Evolutionary conservation across 2,888 invertebrate genomes (phyloP), one percentile per base, ranked within the genome.

Genomic region (Phortica magna): DNA sequence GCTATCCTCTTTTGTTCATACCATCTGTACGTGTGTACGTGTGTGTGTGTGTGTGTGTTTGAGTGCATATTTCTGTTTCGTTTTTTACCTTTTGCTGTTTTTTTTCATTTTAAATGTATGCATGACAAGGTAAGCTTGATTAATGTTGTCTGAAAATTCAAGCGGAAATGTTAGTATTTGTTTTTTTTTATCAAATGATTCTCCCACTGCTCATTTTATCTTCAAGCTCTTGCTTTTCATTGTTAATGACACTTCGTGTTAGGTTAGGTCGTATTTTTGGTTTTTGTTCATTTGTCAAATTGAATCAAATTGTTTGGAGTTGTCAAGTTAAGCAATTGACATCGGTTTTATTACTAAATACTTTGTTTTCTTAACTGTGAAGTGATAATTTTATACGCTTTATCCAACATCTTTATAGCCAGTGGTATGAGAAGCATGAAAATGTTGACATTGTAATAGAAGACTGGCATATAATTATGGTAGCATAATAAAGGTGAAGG

Each of bases 41-140:
- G 75, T 19, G 22, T 61, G 70, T 48, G 57, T 72, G 65, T 74
- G 78, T 71, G 73, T 75, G 75, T 39, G 43, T 57, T 17, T 22
- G 19, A 12, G 10, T 57, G 65, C 42, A 39, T 48, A n/a, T 39
- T 10, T 31, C 9, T 22, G 31, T 5, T 39, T 64, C 17, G n/a
- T 10, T 53, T 14, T 48, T 48, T 48, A 12, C 2, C 14, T 48
- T 9, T 14, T 48, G 48, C 7, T 48, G 48, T 14, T 75, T 64
- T 73, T 74, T 39, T 17, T 67, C 41, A 14, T 42, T 67, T 67
- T 42, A 67, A 57, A 53, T 64, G 68, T 73, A 59, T 77, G 75
- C 76, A 76, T 67, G 76, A 78, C 78, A 80, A 78, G 75, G 77
- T 76, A 78, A 80, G 74, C 73, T 77, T 76, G 82, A 79, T 79